These are phyloP conservation scores for Lamprotornis superbus DNA, from an alignment of 2,113 vertebrate species.

Conservation along the genomic window DNA sequence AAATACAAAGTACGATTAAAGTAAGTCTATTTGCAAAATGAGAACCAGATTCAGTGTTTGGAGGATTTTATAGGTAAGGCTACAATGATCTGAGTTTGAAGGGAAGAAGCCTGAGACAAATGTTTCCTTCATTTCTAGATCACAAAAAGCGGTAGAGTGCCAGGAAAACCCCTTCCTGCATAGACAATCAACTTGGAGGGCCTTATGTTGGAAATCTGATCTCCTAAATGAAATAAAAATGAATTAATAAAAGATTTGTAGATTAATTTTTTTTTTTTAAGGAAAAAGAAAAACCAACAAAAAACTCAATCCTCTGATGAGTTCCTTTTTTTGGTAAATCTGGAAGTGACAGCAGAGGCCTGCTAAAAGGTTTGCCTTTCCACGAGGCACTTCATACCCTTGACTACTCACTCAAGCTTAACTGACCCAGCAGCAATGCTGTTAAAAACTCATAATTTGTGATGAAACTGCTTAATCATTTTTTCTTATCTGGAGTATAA, in stretches of 20 bases:
- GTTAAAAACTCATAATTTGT: background rate
- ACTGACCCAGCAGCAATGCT: background rate
- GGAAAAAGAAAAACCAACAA: background rate
- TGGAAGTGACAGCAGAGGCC: background rate
- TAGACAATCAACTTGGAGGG: background rate
- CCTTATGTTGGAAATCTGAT: background rate
- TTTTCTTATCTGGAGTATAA: background rate
- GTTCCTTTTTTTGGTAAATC: background rate
- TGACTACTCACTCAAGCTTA: background rate
- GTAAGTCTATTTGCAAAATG: background rate
- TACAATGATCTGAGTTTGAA: background rate
- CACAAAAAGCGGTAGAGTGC: background rate
- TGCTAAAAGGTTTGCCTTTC: conserved; percentile 4
- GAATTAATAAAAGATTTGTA: background rate
- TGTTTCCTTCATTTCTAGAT: background rate
- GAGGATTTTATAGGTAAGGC: background rate
- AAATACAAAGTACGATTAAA: background rate
- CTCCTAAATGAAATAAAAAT: background rate
- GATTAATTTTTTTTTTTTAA: background rate
- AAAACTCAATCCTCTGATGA: background rate
- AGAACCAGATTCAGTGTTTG: background rate
- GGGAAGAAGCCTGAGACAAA: background rate
- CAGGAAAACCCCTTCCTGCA: background rate
- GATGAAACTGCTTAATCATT: background rate
- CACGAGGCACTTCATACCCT: background rate